Evolutionary conservation across 2,113 vertebrate genomes (phyloP).

Genomic region (Tragelaphus scriptus): DNA sequence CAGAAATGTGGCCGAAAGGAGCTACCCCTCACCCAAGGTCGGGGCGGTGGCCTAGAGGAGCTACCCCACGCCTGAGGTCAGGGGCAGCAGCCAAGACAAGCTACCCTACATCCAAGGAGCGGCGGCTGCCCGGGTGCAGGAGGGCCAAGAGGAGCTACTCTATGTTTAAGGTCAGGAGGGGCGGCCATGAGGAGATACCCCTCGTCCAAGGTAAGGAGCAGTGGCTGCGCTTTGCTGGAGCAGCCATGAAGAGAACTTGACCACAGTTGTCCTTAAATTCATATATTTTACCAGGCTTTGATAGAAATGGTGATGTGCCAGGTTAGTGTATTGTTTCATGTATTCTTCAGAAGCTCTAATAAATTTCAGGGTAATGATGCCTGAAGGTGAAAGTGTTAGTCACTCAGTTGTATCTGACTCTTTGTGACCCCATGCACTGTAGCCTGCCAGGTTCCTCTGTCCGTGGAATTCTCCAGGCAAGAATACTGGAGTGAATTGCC

Average conservation of each 20-base stretch:
- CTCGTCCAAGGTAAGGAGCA: too few relatives aligned
- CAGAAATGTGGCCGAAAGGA: too few relatives aligned
- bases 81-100: rapidly evolving
- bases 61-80: too few relatives aligned
- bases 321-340: not conserved
- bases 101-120: too few relatives aligned
- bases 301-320: not conserved
- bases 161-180: too few relatives aligned
- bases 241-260: not conserved
- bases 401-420: not conserved
- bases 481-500: not conserved
- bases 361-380: not conserved
- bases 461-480: not conserved
- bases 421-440: not conserved
- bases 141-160: too few relatives aligned
- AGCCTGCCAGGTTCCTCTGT: not conserved
- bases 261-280: not conserved
- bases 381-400: not conserved
- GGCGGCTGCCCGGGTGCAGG: rapidly evolving
- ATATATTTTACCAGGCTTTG: not conserved
- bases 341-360: not conserved
- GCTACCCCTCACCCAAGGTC: too few relatives aligned
- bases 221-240: too few relatives aligned
- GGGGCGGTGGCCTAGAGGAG: rapidly evolving
- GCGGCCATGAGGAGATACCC: too few relatives aligned